phyloP scores from a whole-genome alignment of 2,113 vertebrate genomes.

The Coregonus clupeaformis region DNA sequence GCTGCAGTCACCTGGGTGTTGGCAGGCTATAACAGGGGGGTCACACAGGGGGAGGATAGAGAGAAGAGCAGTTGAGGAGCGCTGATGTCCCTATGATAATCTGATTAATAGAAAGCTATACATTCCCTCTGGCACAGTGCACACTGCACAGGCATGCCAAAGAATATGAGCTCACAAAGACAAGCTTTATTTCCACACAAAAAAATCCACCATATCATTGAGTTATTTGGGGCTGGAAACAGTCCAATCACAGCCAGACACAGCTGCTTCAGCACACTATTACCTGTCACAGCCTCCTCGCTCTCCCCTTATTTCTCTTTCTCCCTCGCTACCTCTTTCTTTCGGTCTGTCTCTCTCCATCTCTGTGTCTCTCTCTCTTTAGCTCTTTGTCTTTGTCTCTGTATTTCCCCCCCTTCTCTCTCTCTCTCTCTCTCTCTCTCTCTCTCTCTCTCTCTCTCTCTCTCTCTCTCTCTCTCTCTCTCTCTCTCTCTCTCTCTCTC shows the following conservation, averaged over 20 bases:
- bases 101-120: slow-evolving; percentile 47
- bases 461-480: no score
- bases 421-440: slow-evolving; percentile 28
- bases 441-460: background rate
- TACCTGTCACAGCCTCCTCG: slow-evolving; percentile 60
- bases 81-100: slow-evolving; percentile 31
- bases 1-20: slow-evolving; percentile 22
- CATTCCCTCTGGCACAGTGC: slow-evolving; percentile 50
- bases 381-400: no score
- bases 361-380: no score
- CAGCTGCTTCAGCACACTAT: slow-evolving; percentile 64
- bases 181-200: slow-evolving; percentile 65
- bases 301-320: no score
- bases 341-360: no score
- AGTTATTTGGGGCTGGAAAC: slow-evolving; percentile 72
- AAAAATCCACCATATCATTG: slow-evolving; percentile 65
- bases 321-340: no score
- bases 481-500: no score
- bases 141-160: slow-evolving; percentile 31
- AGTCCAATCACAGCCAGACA: slow-evolving; percentile 66
- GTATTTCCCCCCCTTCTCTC: background rate
- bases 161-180: slow-evolving; percentile 61
- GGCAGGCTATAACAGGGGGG: background rate
- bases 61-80: slow-evolving; percentile 7
- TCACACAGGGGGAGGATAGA: background rate